Evolutionary conservation across 2,113 vertebrate species (phyloP).

Genomic region (Oenanthe melanoleuca): DNA sequence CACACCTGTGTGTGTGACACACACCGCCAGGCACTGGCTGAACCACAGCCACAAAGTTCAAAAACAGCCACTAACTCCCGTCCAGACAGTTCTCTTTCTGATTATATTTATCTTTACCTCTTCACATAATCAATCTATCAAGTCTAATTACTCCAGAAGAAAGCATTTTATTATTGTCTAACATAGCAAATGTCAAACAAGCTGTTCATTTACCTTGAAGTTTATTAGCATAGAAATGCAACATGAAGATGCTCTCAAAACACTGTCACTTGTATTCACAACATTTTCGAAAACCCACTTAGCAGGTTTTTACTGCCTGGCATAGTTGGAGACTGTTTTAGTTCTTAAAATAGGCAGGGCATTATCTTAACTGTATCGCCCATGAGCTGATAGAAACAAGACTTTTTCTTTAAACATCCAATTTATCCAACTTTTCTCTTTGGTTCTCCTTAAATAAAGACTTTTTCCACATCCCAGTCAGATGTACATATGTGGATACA

Average conservation of each 20-base stretch:
- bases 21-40: background rate
- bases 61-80: background rate
- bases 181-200: slow-evolving; percentile 59
- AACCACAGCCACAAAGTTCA: background rate
- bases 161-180: slow-evolving; percentile 57
- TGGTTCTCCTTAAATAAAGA: background rate
- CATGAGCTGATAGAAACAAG: background rate
- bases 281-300: slow-evolving; percentile 33
- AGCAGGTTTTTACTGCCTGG: slow-evolving; percentile 14
- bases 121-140: slow-evolving; percentile 40
- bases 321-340: background rate
- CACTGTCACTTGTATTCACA: slow-evolving; percentile 39
- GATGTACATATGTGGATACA: background rate
- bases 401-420: background rate
- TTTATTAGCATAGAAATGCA: slow-evolving; percentile 64
- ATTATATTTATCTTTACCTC: slow-evolving; percentile 41
- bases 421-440: slow-evolving; percentile 8
- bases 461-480: background rate
- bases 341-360: background rate
- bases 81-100: background rate
- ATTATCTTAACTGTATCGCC: background rate
- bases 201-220: slow-evolving; percentile 58
- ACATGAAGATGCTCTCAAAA: slow-evolving; percentile 53
- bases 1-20: accelerated
- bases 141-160: slow-evolving; percentile 62